Conservation (phyloP, 2,797 vertebrate species). For the Rhincodon typus region DNA sequence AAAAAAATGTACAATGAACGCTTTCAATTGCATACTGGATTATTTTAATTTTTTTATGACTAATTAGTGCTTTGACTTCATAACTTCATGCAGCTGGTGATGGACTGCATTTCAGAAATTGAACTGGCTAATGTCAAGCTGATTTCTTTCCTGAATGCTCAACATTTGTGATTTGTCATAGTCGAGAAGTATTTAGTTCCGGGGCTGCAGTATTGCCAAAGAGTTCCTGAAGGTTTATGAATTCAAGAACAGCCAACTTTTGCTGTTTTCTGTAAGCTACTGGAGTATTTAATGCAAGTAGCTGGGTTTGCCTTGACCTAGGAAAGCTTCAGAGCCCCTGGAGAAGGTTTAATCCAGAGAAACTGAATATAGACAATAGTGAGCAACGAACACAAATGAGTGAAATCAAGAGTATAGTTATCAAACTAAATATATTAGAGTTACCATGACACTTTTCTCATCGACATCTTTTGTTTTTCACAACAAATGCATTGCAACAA, state of each 20-base stretch:
- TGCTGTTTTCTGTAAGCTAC: background rate
- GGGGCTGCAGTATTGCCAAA: background rate
- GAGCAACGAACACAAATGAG: background rate
- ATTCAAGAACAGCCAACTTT: background rate
- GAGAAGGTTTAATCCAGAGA: background rate
- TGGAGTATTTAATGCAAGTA: background rate
- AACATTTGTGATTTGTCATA: background rate
- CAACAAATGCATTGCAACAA: background rate
- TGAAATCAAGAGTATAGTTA: background rate
- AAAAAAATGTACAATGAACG: background rate
- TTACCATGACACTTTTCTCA: background rate
- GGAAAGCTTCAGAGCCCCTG: background rate
- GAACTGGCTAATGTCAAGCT: background rate
- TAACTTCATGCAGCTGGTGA: background rate
- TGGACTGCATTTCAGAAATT: background rate
- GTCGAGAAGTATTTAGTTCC: background rate
- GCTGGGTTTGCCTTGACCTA: no score
- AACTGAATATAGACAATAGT: background rate
- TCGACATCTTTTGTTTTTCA: background rate
- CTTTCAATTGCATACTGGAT: no score
- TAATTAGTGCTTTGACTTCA: background rate
- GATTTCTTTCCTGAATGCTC: background rate
- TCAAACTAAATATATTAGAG: background rate
- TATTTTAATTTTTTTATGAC: background rate
- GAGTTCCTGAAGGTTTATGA: background rate